These are phyloP conservation scores for Tragulus kanchil DNA, from an alignment of 2,113 vertebrate species.

Conservation along the genomic window DNA sequence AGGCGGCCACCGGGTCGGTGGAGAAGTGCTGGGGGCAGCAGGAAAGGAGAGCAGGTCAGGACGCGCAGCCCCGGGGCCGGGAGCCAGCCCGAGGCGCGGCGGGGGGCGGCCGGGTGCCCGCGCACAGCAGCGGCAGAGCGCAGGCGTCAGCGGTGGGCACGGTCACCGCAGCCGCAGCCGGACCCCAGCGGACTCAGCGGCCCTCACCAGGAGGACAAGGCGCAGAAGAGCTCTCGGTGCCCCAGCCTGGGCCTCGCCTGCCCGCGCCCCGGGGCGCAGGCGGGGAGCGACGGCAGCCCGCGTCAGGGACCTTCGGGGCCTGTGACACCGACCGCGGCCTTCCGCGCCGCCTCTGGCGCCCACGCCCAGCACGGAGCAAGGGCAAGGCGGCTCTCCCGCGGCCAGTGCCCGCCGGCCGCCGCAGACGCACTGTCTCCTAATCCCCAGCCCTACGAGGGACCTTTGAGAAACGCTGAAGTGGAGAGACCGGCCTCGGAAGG, in stretches of 20 bases:
- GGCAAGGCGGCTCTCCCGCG: too few species aligned
- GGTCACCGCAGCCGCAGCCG: too few species aligned
- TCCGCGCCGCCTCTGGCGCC: too few species aligned
- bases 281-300: neutral
- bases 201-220: neutral
- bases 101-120: too few species aligned
- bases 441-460: neutral
- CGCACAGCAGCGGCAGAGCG: too few species aligned
- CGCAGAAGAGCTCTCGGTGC: neutral
- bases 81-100: too few species aligned
- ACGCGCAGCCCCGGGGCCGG: too few species aligned
- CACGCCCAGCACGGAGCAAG: neutral
- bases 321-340: neutral
- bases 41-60: neutral
- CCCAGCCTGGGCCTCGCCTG: neutral
- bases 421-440: neutral
- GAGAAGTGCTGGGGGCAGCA: conserved; percentile 89
- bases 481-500: neutral
- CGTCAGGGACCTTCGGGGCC: too few species aligned
- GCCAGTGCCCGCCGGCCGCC: neutral
- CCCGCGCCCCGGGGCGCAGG: too few species aligned
- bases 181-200: neutral
- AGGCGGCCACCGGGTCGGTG: conserved; percentile 92
- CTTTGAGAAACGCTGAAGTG: neutral
- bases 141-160: too few species aligned